Evolutionary conservation across 2,113 vertebrate genomes (phyloP).

Genomic region (Acrocephalus arundinaceus): DNA sequence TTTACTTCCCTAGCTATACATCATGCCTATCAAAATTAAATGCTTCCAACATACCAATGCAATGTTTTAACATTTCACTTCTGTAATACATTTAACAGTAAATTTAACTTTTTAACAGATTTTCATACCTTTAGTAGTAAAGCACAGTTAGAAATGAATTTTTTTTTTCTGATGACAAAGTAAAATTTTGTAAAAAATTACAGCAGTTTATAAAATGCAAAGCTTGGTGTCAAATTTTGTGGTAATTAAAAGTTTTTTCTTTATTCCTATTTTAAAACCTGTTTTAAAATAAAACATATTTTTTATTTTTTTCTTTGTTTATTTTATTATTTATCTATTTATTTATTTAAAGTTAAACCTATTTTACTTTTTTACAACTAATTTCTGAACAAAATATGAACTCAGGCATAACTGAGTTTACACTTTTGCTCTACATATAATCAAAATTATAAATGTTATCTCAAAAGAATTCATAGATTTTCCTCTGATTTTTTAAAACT

Average conservation of each 20-base stretch:
- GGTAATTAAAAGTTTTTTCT: not conserved
- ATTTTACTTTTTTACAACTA: not conserved
- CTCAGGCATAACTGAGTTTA: not conserved
- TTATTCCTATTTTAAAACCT: not conserved
- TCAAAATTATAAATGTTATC: not conserved
- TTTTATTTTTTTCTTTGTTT: not conserved
- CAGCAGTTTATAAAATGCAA: not conserved
- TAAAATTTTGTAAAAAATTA: not conserved
- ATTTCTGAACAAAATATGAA: not conserved
- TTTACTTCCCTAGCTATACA: constrained; percentile 77
- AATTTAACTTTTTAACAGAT: constrained; percentile 49
- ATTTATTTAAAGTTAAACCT: not conserved
- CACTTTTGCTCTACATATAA: not conserved
- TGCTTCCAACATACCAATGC: constrained; percentile 66
- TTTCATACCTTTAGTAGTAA: constrained; percentile 6
- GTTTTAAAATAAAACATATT: not conserved
- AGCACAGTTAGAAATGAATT: not conserved
- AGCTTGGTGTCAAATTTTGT: not conserved
- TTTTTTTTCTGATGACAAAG: not conserved
- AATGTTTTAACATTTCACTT: constrained; percentile 29
- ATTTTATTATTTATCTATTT: too few relatives aligned
- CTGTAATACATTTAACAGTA: constrained; percentile 40
- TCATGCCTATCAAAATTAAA: constrained; percentile 78
- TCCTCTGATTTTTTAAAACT: not conserved
- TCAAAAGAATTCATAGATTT: not conserved